Conservation (phyloP, 2,888 invertebrate species). For the Drosophila percnosoma region DNA sequence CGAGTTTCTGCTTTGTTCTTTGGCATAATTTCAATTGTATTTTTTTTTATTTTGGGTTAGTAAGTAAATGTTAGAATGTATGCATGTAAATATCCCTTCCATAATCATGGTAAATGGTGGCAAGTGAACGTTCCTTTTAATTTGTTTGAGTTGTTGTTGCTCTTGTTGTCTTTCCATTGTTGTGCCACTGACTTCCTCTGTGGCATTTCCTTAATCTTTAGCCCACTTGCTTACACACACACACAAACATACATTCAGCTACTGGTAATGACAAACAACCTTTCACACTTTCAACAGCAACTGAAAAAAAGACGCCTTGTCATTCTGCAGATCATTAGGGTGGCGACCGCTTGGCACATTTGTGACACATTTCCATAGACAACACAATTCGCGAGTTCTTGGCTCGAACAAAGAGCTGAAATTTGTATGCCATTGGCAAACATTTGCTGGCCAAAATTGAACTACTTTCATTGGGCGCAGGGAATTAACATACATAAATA, state of each 20-base stretch:
- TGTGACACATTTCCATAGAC: constrained; percentile 71
- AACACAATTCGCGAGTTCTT: constrained; percentile 52
- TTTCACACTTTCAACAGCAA: constrained; percentile 62
- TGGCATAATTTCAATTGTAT: constrained; percentile 20
- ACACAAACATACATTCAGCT: not conserved
- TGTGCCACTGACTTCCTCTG: constrained; percentile 55
- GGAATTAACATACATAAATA: constrained; percentile 71
- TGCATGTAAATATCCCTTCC: constrained; percentile 22
- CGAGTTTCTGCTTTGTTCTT: constrained; percentile 18
- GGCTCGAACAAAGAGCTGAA: constrained; percentile 38
- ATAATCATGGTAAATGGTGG: constrained; percentile 39
- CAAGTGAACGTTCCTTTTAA: constrained; percentile 40
- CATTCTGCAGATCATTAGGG: constrained; percentile 67
- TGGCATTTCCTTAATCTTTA: constrained; percentile 65
- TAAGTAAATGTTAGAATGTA: constrained; percentile 10
- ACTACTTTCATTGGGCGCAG: constrained; percentile 68
- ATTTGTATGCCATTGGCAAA: constrained; percentile 75
- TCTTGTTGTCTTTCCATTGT: constrained; percentile 32
- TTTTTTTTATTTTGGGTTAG: constrained; percentile 1
- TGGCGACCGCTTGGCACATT: constrained; percentile 41
- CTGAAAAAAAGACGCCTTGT: constrained; percentile 59
- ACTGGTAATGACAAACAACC: constrained; percentile 61
- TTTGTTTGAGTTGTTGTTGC: constrained; percentile 12
- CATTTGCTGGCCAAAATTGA: constrained; percentile 63
- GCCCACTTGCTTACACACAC: constrained; percentile 41